These are phyloP conservation scores for Proisotoma minuta DNA, from an alignment of 2,888 invertebrate genomes.

Conservation along the genomic window DNA sequence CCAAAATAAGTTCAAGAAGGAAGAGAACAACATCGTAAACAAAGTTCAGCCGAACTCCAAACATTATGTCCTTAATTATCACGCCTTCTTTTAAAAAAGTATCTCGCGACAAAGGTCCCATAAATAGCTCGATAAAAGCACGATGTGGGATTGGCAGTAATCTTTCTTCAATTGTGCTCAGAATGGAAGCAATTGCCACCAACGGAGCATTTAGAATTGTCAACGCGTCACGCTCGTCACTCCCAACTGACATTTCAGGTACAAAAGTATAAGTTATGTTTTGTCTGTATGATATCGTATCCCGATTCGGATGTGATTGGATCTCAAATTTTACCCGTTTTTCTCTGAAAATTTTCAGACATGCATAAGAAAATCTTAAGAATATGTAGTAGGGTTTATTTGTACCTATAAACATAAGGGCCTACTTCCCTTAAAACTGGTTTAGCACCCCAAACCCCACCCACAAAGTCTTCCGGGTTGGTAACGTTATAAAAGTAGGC, in stretches of 20 bases:
- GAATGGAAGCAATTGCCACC: background rate
- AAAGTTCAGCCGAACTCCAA: background rate
- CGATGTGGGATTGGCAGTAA: background rate
- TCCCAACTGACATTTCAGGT: background rate
- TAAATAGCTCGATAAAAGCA: background rate
- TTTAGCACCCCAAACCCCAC: background rate
- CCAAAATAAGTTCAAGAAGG: background rate
- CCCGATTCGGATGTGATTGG: background rate
- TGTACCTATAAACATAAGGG: background rate
- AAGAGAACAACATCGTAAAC: background rate
- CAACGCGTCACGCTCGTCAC: background rate
- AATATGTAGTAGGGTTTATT: too few relatives aligned
- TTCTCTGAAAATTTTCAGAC: background rate
- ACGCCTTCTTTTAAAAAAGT: background rate
- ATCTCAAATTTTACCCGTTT: background rate
- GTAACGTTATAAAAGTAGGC: background rate
- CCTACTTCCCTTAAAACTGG: background rate
- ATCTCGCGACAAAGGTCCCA: background rate
- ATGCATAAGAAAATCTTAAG: background rate
- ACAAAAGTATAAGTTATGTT: background rate
- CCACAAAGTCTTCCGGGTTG: background rate
- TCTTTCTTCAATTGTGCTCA: background rate
- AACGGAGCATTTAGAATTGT: background rate
- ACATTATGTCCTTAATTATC: background rate
- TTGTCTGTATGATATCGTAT: background rate